Evolutionary conservation across 2,797 vertebrate species (phyloP).

Genomic region (Triplophysa yarkandensis): DNA sequence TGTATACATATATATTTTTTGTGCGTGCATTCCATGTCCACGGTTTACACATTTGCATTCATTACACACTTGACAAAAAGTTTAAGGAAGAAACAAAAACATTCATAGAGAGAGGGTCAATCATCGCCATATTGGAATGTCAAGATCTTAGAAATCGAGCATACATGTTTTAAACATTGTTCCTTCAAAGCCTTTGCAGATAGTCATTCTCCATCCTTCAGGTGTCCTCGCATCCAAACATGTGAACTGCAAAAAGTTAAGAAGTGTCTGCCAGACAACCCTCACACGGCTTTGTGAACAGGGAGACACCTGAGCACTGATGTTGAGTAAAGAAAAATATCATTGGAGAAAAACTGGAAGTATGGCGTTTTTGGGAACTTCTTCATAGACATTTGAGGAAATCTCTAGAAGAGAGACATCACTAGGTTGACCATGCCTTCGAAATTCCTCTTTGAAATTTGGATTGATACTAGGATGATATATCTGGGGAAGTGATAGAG

Average conservation of each 20-base stretch:
- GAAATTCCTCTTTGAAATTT: constrained; percentile 1
- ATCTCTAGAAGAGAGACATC: constrained; percentile 14
- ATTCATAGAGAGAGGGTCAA: constrained; percentile 79
- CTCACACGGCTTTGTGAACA: constrained; percentile 10
- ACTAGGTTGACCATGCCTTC: constrained; percentile 3
- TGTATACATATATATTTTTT: constrained; percentile 59
- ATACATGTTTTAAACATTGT: constrained; percentile 56
- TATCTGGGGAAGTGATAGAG: constrained; percentile 24
- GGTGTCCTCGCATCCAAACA: constrained; percentile 52
- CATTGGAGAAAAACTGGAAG: constrained; percentile 23
- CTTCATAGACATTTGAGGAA: constrained; percentile 10
- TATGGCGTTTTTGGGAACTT: constrained; percentile 33
- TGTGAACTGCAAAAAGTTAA: constrained; percentile 84
- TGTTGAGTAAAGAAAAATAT: constrained; percentile 12
- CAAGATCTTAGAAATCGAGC: constrained; percentile 80
- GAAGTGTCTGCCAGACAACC: constrained; percentile 69
- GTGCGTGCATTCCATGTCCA: constrained; percentile 75
- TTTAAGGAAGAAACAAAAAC: constrained; percentile 70
- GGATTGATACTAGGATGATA: constrained; percentile 20
- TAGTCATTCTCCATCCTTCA: constrained; percentile 17
- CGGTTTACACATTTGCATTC: constrained; percentile 73
- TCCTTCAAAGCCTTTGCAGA: constrained; percentile 50
- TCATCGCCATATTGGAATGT: constrained; percentile 84
- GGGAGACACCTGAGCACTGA: constrained; percentile 40
- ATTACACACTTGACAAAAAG: constrained; percentile 72